Evolutionary conservation across 2,113 vertebrate species (phyloP).

Genomic region (Takifugu flavidus): DNA sequence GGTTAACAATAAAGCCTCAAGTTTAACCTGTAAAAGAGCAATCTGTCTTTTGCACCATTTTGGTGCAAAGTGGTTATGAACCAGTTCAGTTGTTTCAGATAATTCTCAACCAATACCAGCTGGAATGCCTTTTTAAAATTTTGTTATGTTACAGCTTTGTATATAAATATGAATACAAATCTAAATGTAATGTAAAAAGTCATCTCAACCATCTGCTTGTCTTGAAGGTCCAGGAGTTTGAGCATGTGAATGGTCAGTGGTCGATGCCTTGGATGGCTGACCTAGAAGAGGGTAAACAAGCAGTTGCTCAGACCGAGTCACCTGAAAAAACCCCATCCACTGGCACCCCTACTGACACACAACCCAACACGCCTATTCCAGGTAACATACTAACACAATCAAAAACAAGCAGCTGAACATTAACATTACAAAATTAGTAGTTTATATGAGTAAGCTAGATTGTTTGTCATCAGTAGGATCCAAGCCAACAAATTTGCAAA

Average conservation of each 20-base stretch:
- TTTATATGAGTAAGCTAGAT: neutral
- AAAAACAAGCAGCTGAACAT: neutral
- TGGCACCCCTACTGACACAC: conserved; percentile 91
- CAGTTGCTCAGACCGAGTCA: conserved; percentile 71
- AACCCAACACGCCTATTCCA: conserved; percentile 91
- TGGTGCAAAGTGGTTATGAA: too few relatives aligned
- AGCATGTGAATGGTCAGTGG: conserved; percentile 96
- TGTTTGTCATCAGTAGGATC: neutral
- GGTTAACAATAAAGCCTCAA: too few relatives aligned
- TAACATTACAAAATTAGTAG: neutral
- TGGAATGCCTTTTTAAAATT: too few relatives aligned
- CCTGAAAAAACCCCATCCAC: conserved; percentile 79
- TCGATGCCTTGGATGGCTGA: conserved; percentile 97
- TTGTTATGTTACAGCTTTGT: too few relatives aligned
- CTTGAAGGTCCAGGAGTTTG: conserved; percentile 92
- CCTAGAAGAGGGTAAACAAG: conserved; percentile 91
- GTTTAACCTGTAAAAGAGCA: too few relatives aligned
- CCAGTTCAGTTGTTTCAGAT: too few relatives aligned
- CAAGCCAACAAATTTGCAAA: too few relatives aligned
- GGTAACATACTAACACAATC: conserved; percentile 51
- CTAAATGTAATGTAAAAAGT: too few relatives aligned
- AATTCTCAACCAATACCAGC: too few relatives aligned
- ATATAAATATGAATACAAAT: too few relatives aligned
- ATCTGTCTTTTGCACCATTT: too few relatives aligned
- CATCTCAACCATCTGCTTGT: neutral